These are phyloP conservation scores for Calameuta filiformis DNA, from an alignment of 2,888 invertebrate species.

Conservation along the genomic window DNA sequence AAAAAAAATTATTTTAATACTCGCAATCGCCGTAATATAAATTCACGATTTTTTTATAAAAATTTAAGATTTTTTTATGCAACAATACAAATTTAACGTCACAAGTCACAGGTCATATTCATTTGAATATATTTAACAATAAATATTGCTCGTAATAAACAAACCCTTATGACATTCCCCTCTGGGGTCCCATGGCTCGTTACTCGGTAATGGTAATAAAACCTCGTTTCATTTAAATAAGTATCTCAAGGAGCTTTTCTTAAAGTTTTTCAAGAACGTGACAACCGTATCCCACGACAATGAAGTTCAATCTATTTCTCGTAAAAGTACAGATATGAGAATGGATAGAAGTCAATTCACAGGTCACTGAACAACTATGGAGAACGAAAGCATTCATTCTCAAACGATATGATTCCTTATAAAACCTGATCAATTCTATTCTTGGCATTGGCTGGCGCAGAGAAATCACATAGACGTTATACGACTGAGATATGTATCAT, in stretches of 20 bases:
- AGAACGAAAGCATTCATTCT: neutral
- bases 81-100: neutral
- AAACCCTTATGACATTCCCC: neutral
- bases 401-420: neutral
- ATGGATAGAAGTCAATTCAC: slow-evolving; percentile 7
- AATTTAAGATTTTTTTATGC: neutral
- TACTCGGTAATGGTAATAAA: neutral
- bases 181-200: neutral
- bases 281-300: neutral
- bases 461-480: neutral
- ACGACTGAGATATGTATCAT: neutral
- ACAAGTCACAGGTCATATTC: neutral
- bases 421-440: neutral
- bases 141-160: neutral
- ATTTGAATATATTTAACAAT: neutral
- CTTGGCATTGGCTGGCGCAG: neutral
- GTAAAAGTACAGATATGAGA: slow-evolving; percentile 2
- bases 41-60: neutral
- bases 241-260: neutral
- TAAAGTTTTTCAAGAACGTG: neutral
- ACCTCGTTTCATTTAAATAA: neutral
- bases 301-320: slow-evolving; percentile 10
- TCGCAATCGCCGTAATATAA: neutral
- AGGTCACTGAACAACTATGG: neutral
- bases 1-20: neutral